Percentiles rank a stretch among this genome's conserved stretches.
Conservation (phyloP, 1,140 invertebrate species). For the Camponotus vicinus region DNA sequence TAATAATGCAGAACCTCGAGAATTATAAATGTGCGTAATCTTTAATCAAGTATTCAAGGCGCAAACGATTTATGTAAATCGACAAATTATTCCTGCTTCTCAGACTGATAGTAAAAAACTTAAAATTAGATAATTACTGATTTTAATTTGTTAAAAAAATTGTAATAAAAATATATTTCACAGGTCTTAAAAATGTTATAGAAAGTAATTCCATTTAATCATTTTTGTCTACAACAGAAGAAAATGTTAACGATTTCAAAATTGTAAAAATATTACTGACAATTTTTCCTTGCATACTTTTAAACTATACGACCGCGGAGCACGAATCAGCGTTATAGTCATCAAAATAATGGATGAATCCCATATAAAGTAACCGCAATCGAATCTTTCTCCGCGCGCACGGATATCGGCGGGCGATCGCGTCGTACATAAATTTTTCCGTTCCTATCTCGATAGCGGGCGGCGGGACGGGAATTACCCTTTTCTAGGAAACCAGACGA, state of each 20-base stretch:
- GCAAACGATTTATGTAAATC: background rate
- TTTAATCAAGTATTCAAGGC: background rate
- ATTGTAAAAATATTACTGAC: background rate
- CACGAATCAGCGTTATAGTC: background rate
- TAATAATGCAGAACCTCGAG: constrained; percentile 24
- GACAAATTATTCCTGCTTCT: background rate
- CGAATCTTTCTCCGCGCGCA: constrained; percentile 47
- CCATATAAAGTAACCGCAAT: constrained; percentile 53
- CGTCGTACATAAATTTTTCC: constrained; percentile 68
- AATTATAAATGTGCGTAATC: constrained; percentile 6
- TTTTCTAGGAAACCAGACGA: constrained; percentile 64
- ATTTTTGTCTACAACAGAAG: background rate
- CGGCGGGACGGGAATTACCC: constrained; percentile 49
- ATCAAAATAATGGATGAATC: constrained; percentile 39
- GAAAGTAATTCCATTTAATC: background rate
- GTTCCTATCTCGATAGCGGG: constrained; percentile 65
- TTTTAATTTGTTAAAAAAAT: background rate
- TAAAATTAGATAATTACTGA: background rate
- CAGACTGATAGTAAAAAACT: background rate
- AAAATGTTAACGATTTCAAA: background rate
- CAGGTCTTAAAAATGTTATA: background rate
- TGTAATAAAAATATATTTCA: constrained; percentile 4
- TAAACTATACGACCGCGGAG: background rate
- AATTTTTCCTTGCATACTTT: background rate
- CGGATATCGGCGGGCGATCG: constrained; percentile 65